Base-by-base conservation (phyloP, 1,140 invertebrate species). In the Acarapis woodi region DNA sequence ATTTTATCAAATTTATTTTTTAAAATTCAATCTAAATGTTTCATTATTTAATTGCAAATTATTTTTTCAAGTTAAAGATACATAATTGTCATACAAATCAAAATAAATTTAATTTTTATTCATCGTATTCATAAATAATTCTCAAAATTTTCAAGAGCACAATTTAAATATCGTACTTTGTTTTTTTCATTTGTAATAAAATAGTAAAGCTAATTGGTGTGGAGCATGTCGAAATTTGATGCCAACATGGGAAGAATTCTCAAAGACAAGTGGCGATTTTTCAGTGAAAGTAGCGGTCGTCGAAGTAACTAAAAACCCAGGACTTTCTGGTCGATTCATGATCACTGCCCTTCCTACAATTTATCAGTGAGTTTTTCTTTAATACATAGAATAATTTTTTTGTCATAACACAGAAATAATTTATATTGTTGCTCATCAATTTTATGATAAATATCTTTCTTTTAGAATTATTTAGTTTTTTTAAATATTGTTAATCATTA, bases 321-420 rank as follows among this genome's bases (percentile, higher is more conserved):
- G 83, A 19, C 62, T 97, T 1, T 90, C 80, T 57, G 88, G 90
- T 6, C 61, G 88, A 42, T 97, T 96, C 58, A 73, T 96, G 59
- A 83, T 96, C n/a, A 93, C 83, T 19, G 82, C 85, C n/a, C 59
- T 94, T 44, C 87, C 87, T 22, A 93, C 87, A n/a, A 90, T 96
- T 50, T 93, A 77, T 57, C 87, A 96, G 87, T 94, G 62, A 71
- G 73, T 61, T 21, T 35, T 24, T 28, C 5, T 14, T n/a, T n/a
- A n/a, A n/a, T n/a, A n/a, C n/a, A n/a, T n/a, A n/a, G 18, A 26
- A n/a, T 18, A 22, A 14, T 10, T 35, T 20, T 19, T 22, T 16
- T 19, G 9, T 10, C n/a, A n/a, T n/a, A n/a, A n/a, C n/a, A n/a
- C n/a, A n/a, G n/a, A n/a, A n/a, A 10, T 2, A n/a, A 26, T 9